These are phyloP conservation scores for Muntiacus muntjak DNA, from an alignment of 2,113 vertebrate genomes.

Conservation along the genomic window DNA sequence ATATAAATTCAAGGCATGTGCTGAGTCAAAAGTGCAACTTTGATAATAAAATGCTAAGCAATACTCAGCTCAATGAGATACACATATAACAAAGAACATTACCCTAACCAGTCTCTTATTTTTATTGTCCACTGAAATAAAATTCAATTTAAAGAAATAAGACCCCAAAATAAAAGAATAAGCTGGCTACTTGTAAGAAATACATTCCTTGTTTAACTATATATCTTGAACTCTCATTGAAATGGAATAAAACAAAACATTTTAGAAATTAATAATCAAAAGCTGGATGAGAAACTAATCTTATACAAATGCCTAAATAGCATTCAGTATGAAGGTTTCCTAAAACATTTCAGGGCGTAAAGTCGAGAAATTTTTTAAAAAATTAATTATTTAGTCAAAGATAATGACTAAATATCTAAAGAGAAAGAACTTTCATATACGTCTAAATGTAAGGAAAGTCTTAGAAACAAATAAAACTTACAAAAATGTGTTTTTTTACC, in stretches of 20 bases:
- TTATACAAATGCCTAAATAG: neutral
- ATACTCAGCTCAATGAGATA: neutral
- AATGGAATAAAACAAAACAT: slow-evolving; percentile 24
- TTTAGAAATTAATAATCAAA: slow-evolving; percentile 13
- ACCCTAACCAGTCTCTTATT: neutral
- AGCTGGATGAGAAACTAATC: neutral
- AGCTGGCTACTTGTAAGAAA: neutral
- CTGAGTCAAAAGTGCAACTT: slow-evolving; percentile 22
- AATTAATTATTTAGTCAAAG: neutral
- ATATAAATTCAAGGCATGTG: slow-evolving; percentile 8
- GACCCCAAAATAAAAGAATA: neutral
- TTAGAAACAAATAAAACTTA: neutral
- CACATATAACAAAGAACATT: neutral
- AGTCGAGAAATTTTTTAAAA: neutral
- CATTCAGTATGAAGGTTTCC: neutral
- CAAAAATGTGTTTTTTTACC: neutral
- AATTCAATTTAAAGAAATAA: slow-evolving; percentile 9
- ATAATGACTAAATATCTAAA: neutral
- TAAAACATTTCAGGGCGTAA: neutral
- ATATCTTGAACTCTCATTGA: neutral
- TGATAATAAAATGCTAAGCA: neutral
- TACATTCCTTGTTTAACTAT: neutral
- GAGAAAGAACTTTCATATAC: neutral
- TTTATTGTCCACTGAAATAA: neutral
- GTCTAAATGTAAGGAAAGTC: neutral